Evolutionary conservation across 1,140 invertebrate species (phyloP).

Genomic region (Neodiprion pinetum): DNA sequence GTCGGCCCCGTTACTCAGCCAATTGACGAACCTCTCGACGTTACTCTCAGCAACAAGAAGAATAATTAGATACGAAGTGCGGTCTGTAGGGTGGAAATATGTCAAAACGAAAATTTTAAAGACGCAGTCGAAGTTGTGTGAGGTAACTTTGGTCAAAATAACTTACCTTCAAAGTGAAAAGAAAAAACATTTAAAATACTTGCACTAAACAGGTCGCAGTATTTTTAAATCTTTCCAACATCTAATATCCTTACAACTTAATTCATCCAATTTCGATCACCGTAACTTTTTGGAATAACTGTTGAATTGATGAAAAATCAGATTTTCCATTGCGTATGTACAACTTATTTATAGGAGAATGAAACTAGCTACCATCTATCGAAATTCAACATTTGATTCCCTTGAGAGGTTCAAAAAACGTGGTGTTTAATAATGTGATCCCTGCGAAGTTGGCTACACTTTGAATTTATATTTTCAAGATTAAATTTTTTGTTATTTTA

Average conservation of each 20-base stretch:
- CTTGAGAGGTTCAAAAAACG: neutral
- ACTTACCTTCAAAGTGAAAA: too few relatives aligned
- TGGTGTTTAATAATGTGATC: slow-evolving; percentile 4
- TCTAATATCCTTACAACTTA: neutral
- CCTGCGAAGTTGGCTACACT: too few relatives aligned
- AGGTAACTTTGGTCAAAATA: too few relatives aligned
- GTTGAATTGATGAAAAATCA: neutral
- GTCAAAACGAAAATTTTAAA: too few relatives aligned
- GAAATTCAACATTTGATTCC: neutral
- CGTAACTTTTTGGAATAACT: slow-evolving; percentile 8
- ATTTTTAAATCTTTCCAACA: too few relatives aligned
- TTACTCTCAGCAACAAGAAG: slow-evolving; percentile 52
- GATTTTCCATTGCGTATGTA: neutral
- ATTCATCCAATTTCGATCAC: neutral
- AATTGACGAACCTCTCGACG: slow-evolving; percentile 57
- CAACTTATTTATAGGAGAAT: too few relatives aligned
- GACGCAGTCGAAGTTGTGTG: too few relatives aligned
- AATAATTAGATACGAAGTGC: slow-evolving; percentile 24
- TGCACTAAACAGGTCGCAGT: too few relatives aligned
- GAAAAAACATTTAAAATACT: too few relatives aligned
- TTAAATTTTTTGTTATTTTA: too few relatives aligned
- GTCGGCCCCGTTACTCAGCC: slow-evolving; percentile 42
- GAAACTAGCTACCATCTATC: slow-evolving; percentile 2
- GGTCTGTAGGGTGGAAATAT: too few relatives aligned
- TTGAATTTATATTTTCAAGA: too few relatives aligned